Conservation (phyloP, 2,888 invertebrate species). For the Pterobdella sp. region DNA sequence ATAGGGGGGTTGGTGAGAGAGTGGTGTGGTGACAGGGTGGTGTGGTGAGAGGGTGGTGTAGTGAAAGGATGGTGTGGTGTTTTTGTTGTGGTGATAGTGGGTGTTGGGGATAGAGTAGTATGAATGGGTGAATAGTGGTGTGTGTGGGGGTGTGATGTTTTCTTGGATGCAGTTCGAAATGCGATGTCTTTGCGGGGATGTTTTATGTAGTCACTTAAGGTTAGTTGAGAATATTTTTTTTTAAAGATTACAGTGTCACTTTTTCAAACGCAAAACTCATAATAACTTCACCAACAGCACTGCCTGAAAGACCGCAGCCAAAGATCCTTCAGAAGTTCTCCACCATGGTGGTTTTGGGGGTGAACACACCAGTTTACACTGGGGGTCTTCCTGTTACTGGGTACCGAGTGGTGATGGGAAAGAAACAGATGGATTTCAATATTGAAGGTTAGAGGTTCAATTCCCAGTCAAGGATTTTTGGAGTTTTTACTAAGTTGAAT, state of each 20-base stretch:
- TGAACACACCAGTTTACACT: constrained; percentile 31
- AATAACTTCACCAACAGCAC: constrained; percentile 23
- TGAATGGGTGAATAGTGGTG: no score
- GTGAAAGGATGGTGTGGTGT: no score
- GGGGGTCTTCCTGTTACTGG: constrained; percentile 34
- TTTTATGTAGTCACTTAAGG: no score
- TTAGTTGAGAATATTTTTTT: constrained; percentile 12
- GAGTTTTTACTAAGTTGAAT: no score
- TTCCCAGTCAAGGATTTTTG: no score
- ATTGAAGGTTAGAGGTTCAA: background rate
- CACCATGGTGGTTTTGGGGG: constrained; percentile 32
- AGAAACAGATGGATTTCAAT: constrained; percentile 24
- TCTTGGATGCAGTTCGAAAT: no score
- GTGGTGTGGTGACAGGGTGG: no score
- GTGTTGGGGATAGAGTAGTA: no score
- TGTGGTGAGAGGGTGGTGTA: no score
- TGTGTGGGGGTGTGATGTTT: no score
- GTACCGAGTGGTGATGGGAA: constrained; percentile 35
- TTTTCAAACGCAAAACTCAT: background rate
- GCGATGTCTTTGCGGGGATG: no score
- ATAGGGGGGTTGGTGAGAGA: background rate
- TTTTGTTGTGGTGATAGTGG: no score
- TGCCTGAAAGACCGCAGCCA: constrained; percentile 31
- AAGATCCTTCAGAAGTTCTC: constrained; percentile 31
- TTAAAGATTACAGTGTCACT: background rate